Base-by-base conservation (phyloP, 2,888 invertebrate species). In the Standfussiana lucernea region DNA sequence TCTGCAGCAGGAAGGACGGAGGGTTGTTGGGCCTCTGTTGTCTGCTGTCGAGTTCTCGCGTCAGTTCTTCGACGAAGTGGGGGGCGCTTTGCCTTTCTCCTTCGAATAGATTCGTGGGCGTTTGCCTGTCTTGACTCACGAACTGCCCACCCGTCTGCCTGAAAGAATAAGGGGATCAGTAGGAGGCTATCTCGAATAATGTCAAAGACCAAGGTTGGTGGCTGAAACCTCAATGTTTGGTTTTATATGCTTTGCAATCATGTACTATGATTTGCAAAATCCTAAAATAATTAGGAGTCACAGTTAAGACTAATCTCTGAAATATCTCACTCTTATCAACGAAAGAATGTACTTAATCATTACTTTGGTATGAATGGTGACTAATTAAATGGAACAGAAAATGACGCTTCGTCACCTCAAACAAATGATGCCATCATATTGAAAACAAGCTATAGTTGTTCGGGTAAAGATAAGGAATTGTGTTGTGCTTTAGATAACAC, bases 121-220 rank as follows among this genome's bases (percentile, higher is more conserved):
- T 56, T 11, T 80, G 83, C n/a, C 77, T 74, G 68, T 96, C 95
- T 40, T 40, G 64, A 18, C 2, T 28, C 35, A 64, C 64, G 90
- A 95, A 94, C 93, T 95, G 94, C 95, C 96, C 96, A 89, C 95
- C 95, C 93, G 95, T 94, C 95, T 95, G 96, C 93, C 96, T 95
- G 93, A 91, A 95, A 87, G 84, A 95, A 93, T 86, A 91, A 40
- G 75, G 40, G 84, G 80, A 64, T 84, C 59, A 84, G 84, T 75
- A 72, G n/a, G 47, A 28, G 2, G 75, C 66, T 78, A 53, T 56
- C 40, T 56, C 0, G 28, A 35, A 32, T n/a, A 21, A 24, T n/a
- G 47, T 21, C 18, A n/a, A 10, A 28, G 21, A 50, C 1, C 5
- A 24, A 47, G 37, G 1, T 10, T 65, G 8, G 45, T 53, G 1